phyloP scores from a whole-genome alignment of 2,797 vertebrate genomes.

The Trachops cirrhosus region DNA sequence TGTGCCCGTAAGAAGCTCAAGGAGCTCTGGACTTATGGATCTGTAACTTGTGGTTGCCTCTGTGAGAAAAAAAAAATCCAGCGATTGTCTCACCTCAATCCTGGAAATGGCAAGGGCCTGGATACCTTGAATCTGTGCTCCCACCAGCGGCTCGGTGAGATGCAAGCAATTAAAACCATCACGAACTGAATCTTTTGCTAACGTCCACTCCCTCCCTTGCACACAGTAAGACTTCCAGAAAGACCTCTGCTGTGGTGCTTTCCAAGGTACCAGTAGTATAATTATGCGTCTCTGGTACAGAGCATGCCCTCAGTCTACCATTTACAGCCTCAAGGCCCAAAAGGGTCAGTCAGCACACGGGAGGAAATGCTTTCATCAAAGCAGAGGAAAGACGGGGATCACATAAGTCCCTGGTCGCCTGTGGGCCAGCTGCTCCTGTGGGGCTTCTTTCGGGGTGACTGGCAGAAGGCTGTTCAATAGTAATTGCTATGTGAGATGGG shows the following conservation, averaged over 20 bases:
- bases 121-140: background rate
- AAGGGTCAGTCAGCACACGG: background rate
- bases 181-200: background rate
- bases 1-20: constrained; percentile 30
- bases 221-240: background rate
- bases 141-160: background rate
- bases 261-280: background rate
- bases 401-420: background rate
- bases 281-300: background rate
- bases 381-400: background rate
- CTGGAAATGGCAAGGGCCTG: background rate
- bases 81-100: background rate
- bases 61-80: constrained; percentile 19
- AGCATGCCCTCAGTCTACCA: background rate
- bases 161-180: background rate
- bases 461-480: background rate
- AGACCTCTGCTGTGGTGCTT: background rate
- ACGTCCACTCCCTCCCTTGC: background rate
- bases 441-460: background rate
- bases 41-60: background rate
- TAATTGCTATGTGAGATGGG: background rate
- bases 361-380: background rate
- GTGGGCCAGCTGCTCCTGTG: background rate
- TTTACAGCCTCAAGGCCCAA: background rate
- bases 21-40: background rate